Conservation (phyloP, 2,113 vertebrate species). For the Catharus bicknelli region DNA sequence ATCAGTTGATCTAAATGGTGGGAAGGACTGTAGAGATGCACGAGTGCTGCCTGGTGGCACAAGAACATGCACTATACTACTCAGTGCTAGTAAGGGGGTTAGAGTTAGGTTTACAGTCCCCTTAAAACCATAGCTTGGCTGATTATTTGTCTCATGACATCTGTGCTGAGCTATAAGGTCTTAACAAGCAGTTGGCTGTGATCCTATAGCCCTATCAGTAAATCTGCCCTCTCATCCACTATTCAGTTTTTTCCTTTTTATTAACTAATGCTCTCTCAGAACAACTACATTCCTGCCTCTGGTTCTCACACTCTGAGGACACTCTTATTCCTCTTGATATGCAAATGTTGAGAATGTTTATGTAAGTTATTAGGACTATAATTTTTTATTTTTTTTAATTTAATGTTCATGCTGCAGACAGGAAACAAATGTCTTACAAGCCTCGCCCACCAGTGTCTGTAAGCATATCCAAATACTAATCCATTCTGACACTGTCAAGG, state of each 20-base stretch:
- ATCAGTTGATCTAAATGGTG: not conserved
- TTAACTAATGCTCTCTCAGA: not conserved
- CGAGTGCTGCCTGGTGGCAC: not conserved
- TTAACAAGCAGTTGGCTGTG: not conserved
- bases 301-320: not conserved
- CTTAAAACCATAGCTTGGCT: not conserved
- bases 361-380: not conserved
- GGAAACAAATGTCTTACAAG: not conserved
- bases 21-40: not conserved
- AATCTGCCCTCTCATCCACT: not conserved
- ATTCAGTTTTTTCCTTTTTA: not conserved
- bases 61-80: not conserved
- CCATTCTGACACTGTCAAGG: not conserved
- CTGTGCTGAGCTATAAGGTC: not conserved
- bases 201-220: not conserved
- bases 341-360: not conserved
- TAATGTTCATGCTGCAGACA: not conserved
- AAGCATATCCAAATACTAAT: not conserved
- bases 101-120: not conserved
- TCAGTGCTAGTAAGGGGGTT: not conserved
- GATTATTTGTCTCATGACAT: not conserved
- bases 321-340: not conserved
- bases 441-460: not conserved
- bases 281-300: not conserved
- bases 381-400: not conserved